Percentiles rank a stretch among this genome's conserved stretches.
Evolutionary conservation across 2,113 vertebrate genomes (phyloP).

Genomic region (Gymnorhina tibicen): DNA sequence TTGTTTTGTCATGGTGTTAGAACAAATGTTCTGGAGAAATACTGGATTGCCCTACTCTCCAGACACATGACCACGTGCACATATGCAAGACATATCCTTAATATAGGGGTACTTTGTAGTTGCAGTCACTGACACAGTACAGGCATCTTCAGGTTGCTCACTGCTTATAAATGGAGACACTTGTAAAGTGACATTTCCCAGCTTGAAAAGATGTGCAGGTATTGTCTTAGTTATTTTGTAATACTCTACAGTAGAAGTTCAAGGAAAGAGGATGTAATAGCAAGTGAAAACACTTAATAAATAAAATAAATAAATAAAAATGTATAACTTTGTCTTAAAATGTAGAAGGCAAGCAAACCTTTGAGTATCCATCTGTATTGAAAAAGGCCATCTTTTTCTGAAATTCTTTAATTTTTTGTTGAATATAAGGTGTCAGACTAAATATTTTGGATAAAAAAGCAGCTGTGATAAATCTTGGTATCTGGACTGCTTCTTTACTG

Average conservation of each 20-base stretch:
- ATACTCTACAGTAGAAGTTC: background rate
- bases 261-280: background rate
- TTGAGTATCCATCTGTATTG: background rate
- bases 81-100: background rate
- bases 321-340: background rate
- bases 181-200: background rate
- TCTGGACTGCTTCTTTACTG: background rate
- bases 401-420: background rate
- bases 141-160: background rate
- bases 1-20: background rate
- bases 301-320: background rate
- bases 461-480: background rate
- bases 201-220: background rate
- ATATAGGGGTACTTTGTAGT: too few relatives aligned
- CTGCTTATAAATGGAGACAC: background rate
- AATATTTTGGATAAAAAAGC: background rate
- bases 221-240: background rate
- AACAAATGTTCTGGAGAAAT: background rate
- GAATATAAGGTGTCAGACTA: background rate
- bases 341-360: background rate
- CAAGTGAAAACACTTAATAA: background rate
- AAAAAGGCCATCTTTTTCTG: background rate
- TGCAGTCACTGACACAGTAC: background rate
- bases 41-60: accelerated
- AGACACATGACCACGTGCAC: accelerated